Evolutionary conservation across 2,113 vertebrate genomes (phyloP), one percentile per base, ranked within the genome.

Genomic region (Chrysochloris asiatica): DNA sequence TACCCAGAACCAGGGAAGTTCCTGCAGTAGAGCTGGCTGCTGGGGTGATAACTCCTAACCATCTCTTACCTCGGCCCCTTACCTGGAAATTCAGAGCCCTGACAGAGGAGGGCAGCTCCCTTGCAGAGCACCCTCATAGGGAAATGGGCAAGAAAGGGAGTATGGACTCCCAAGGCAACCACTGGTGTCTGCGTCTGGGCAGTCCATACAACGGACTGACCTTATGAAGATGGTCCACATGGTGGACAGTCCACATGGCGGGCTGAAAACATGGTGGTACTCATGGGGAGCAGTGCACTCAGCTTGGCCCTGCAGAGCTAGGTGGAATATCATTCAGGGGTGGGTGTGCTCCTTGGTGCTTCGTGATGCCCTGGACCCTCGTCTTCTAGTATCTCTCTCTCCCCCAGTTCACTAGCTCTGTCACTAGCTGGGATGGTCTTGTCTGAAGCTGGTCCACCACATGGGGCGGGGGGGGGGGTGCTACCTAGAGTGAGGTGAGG

Each of bases 51-150:
- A 13, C 17, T 48, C 22, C 41, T 59, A 52, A 77, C 41, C 41
- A 22, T 59, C 43, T 59, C 4, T 82, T 22, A 12, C 45, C 17
- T n/a, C 2, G 0, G 0, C 8, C 30, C 22, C 36, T 47, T 12
- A 24, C 22, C 22, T 77, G 52, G 84, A 33, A 85, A 79, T 63
- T 33, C 16, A 71, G 86, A 92, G 69, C 36, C 36, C 33, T 33
- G n/a, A 47, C 79, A 69, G 43, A 72, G 9, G 28, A 82, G 56
- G 33, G 12, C 16, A 67, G 8, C 14, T 16, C 41, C 4, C 7
- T 50, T 59, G 16, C 14, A 13, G 3, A 8, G 26, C 30, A 2
- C 71, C 41, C 48, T 61, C 43, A 43, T 33, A 78, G 10, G n/a
- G 28, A 56, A 67, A 7, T 22, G 30, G 26, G 47, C 22, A 65